Evolutionary conservation across 2,888 invertebrate species (phyloP).

Genomic region (Spialia ferax): DNA sequence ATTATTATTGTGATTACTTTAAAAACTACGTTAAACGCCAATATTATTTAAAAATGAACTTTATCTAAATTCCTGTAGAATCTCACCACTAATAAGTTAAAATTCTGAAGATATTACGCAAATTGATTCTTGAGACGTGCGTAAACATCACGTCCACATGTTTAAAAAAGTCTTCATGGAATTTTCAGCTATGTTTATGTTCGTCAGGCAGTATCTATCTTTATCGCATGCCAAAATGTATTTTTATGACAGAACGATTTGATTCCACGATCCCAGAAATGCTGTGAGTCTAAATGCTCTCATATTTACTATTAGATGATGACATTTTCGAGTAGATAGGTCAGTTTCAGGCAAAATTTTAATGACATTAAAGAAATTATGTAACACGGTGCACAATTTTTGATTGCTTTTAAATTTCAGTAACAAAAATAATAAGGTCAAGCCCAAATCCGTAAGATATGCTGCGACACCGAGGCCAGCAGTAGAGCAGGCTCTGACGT

Average conservation of each 20-base stretch:
- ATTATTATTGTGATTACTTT: no score
- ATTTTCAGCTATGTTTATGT: slow-evolving; percentile 23
- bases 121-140: slow-evolving; percentile 10
- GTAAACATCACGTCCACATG: slow-evolving; percentile 13
- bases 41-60: no score
- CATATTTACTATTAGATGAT: not conserved
- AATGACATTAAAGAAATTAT: no score
- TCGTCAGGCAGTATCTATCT: not conserved
- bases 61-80: no score
- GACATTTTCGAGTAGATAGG: not conserved
- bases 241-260: slow-evolving; percentile 11
- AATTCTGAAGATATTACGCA: not conserved
- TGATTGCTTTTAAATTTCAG: slow-evolving; percentile 11
- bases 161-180: slow-evolving; percentile 21
- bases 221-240: slow-evolving; percentile 19
- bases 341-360: not conserved
- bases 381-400: not conserved
- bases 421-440: slow-evolving; percentile 30
- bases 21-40: no score
- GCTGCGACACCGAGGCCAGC: slow-evolving; percentile 28
- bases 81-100: not conserved
- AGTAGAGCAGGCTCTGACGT: slow-evolving; percentile 27
- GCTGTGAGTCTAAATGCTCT: not conserved
- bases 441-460: slow-evolving; percentile 18
- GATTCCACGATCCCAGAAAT: not conserved